phyloP scores from a whole-genome alignment of 2,113 vertebrate species.

The Lamprotornis superbus region DNA sequence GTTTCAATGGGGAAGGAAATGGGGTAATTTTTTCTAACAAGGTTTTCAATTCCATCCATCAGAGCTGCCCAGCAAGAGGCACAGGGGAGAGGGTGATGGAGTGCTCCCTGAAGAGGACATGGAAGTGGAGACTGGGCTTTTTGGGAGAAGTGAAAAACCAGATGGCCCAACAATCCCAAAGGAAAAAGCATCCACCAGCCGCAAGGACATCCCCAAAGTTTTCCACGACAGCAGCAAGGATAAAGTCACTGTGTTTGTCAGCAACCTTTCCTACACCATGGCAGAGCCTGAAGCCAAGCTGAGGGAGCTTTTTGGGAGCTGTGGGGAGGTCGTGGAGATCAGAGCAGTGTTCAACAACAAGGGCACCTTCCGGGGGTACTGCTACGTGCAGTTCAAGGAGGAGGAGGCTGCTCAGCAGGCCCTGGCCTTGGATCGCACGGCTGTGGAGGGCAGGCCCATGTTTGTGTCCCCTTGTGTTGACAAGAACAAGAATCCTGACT shows the following conservation, averaged over 20 bases:
- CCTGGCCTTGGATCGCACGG: slow-evolving; percentile 83
- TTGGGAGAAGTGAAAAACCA: slow-evolving; percentile 62
- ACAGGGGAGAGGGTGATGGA: slow-evolving; percentile 68
- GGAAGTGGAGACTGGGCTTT: slow-evolving; percentile 74
- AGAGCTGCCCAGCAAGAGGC: slow-evolving; percentile 83
- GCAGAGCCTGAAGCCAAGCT: slow-evolving; percentile 82
- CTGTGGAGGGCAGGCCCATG: slow-evolving; percentile 89
- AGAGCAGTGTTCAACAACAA: slow-evolving; percentile 83
- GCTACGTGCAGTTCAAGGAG: slow-evolving; percentile 89
- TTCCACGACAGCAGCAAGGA: slow-evolving; percentile 83
- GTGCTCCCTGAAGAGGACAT: slow-evolving; percentile 56
- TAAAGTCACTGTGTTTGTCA: slow-evolving; percentile 87
- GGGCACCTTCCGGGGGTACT: slow-evolving; percentile 89
- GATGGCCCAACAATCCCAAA: slow-evolving; percentile 55
- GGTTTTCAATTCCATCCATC: neutral
- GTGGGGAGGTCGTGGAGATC: slow-evolving; percentile 83
- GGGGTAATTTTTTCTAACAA: neutral
- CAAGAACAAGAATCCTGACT: slow-evolving; percentile 94
- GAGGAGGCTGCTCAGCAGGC: slow-evolving; percentile 78
- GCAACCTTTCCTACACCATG: slow-evolving; percentile 90
- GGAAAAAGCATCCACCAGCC: slow-evolving; percentile 54
- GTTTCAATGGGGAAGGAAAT: neutral
- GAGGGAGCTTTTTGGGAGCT: slow-evolving; percentile 81
- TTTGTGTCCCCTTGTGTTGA: slow-evolving; percentile 96
- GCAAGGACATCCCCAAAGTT: slow-evolving; percentile 72